Conservation (phyloP, 1,140 invertebrate species). For the Druon quercuslanigerum region DNA sequence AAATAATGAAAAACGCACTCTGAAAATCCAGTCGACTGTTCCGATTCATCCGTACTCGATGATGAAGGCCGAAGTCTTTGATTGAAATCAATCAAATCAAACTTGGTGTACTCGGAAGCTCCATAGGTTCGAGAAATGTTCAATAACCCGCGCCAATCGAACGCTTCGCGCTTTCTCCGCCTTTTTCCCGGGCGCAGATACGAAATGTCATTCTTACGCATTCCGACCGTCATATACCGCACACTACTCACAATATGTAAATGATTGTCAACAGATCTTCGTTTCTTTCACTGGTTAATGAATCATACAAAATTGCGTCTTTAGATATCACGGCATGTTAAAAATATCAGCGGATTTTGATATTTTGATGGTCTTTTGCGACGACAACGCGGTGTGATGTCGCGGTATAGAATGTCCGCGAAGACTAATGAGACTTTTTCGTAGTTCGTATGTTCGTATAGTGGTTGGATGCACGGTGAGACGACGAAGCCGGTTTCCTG, state of each 20-base stretch:
- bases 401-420: not conserved
- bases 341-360: too few species aligned
- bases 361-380: too few species aligned
- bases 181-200: not conserved
- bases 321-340: too few species aligned
- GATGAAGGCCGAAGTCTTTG: not conserved
- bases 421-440: not conserved
- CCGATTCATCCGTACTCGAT: not conserved
- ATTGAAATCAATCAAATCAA: not conserved
- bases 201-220: not conserved
- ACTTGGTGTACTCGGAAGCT: not conserved
- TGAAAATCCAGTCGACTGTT: not conserved
- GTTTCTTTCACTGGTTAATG: not conserved
- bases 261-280: not conserved
- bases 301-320: too few species aligned
- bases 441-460: not conserved
- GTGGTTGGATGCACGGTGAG: not conserved
- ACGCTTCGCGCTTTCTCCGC: not conserved
- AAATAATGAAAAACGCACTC: not conserved
- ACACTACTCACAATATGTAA: not conserved
- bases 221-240: not conserved
- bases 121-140: not conserved
- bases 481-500: conserved; percentile 29
- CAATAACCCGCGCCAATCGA: not conserved
- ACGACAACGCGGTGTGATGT: conserved; percentile 9